phyloP scores from a whole-genome alignment of 2,888 invertebrate genomes.

The Tigriopus californicus region DNA sequence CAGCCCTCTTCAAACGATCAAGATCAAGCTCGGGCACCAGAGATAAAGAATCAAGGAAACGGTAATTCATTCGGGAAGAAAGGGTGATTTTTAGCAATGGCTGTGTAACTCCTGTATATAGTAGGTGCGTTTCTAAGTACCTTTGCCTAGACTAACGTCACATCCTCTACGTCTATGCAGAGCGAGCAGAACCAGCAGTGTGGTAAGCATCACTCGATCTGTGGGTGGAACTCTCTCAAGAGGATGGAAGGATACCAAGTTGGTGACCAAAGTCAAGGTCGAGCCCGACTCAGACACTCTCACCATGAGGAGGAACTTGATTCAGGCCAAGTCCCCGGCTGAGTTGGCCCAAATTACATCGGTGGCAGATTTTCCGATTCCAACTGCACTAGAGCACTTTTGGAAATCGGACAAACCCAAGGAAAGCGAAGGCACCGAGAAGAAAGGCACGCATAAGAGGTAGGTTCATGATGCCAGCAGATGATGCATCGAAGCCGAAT shows the following conservation, averaged over 20 bases:
- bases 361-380: conserved; percentile 6
- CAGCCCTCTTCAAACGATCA: conserved; percentile 1
- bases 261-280: conserved; percentile 4
- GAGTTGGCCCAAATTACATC: conserved; percentile 5
- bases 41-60: background rate
- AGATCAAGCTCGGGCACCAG: background rate
- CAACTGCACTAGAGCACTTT: conserved; percentile 6
- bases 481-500: no score
- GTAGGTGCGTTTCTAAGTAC: no score
- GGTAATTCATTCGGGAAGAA: background rate
- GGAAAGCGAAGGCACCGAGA: no score
- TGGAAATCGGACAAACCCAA: background rate
- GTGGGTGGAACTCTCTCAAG: background rate
- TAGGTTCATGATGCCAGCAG: no score
- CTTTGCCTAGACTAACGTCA: no score
- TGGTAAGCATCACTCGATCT: background rate
- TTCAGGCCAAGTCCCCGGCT: background rate
- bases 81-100: no score
- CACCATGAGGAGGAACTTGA: background rate
- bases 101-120: no score
- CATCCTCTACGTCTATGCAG: no score
- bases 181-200: no score
- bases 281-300: background rate
- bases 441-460: no score
- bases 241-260: background rate